These are phyloP conservation scores for Brachionus manjavacas DNA, from an alignment of 1,140 invertebrate genomes.

Conservation along the genomic window DNA sequence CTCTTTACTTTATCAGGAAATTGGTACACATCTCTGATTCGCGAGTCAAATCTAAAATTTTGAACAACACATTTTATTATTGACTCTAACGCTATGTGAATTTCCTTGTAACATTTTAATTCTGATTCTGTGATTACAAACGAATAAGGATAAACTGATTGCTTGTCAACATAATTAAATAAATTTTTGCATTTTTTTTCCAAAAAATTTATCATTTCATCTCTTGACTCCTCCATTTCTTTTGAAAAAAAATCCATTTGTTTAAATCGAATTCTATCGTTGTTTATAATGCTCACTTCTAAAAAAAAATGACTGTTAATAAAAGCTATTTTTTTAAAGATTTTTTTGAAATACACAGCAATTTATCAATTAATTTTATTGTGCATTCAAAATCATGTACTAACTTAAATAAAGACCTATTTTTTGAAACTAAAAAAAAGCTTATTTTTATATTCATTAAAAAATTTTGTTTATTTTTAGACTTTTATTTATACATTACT, in stretches of 20 bases:
- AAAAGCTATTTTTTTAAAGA: neutral
- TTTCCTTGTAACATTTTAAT: neutral
- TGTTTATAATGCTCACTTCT: neutral
- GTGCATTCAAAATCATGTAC: too few species aligned
- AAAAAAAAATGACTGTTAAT: neutral
- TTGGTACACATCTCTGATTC: neutral
- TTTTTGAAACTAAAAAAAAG: neutral
- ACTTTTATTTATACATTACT: too few species aligned
- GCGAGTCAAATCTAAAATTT: neutral
- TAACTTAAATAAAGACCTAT: neutral
- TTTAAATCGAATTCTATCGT: neutral
- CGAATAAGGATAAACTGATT: neutral
- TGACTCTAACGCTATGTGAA: neutral
- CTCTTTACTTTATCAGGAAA: neutral
- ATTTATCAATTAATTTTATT: too few species aligned
- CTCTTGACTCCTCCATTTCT: neutral
- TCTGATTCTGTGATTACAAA: neutral
- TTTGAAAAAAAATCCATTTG: neutral
- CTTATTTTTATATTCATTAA: neutral
- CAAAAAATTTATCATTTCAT: slow-evolving; percentile 13
- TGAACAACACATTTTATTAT: neutral
- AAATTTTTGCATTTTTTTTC: neutral
- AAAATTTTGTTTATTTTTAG: too few species aligned
- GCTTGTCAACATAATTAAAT: neutral
- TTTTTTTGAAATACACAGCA: neutral